These are phyloP conservation scores for Oconnorella tubifera DNA, from an alignment of 2,888 invertebrate genomes.

Conservation along the genomic window DNA sequence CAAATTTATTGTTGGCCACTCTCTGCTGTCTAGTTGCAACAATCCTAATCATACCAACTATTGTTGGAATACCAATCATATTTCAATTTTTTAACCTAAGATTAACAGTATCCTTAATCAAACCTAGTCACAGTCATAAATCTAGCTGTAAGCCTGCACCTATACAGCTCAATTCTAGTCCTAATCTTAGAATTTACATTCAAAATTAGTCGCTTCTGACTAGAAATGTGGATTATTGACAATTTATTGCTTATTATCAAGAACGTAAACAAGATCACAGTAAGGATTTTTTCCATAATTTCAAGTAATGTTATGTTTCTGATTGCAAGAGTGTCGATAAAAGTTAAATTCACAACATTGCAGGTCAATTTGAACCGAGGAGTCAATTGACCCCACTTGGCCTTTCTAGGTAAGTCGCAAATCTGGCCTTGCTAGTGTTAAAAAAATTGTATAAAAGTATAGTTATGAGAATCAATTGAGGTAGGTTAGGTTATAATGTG, in stretches of 20 bases:
- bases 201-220: background rate
- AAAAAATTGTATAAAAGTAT: no score
- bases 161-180: background rate
- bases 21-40: background rate
- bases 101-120: no score
- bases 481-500: no score
- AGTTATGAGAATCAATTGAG: no score
- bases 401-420: background rate
- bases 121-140: no score
- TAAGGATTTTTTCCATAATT: background rate
- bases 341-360: background rate
- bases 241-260: background rate
- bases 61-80: no score
- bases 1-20: background rate
- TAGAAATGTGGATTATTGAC: background rate
- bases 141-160: no score
- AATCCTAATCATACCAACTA: background rate
- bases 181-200: background rate
- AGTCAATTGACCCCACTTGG: background rate
- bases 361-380: background rate
- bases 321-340: background rate
- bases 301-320: background rate
- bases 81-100: no score
- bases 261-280: slow-evolving; percentile 1
- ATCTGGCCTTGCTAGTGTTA: background rate